phyloP scores from a whole-genome alignment of 2,113 vertebrate genomes.

The Orycteropus afer region DNA sequence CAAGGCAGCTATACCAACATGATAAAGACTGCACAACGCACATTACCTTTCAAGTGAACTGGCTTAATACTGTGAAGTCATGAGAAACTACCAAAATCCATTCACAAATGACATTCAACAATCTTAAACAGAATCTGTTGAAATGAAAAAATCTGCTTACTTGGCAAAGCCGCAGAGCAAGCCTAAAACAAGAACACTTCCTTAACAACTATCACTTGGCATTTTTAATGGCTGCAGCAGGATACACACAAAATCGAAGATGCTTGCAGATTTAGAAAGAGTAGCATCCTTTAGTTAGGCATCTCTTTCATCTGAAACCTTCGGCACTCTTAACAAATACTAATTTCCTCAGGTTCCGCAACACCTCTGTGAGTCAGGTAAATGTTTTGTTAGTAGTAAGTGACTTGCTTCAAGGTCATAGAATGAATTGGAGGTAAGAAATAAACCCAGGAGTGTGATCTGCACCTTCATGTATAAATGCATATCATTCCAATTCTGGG shows the following conservation, averaged over 20 bases:
- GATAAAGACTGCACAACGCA: constrained; percentile 2
- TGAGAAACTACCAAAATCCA: constrained; percentile 38
- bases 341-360: constrained; percentile 45
- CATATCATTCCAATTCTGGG: neutral
- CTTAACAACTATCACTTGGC: constrained; percentile 13
- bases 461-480: neutral
- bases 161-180: constrained; percentile 2
- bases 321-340: constrained; percentile 37
- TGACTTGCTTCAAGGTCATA: constrained; percentile 77
- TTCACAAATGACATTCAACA: constrained; percentile 3
- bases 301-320: constrained; percentile 17
- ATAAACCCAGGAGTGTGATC: neutral
- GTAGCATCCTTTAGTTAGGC: neutral
- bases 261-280: neutral
- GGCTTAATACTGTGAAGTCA: neutral
- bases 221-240: constrained; percentile 51
- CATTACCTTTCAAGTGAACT: neutral
- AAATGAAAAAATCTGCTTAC: constrained; percentile 58
- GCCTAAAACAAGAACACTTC: constrained; percentile 25
- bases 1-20: neutral
- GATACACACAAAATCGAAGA: constrained; percentile 22
- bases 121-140: neutral
- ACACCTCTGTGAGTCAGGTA: constrained; percentile 54
- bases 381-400: constrained; percentile 44
- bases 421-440: constrained; percentile 34